These are phyloP conservation scores for Xenopus borealis DNA, from an alignment of 2,113 vertebrate species.

Conservation along the genomic window DNA sequence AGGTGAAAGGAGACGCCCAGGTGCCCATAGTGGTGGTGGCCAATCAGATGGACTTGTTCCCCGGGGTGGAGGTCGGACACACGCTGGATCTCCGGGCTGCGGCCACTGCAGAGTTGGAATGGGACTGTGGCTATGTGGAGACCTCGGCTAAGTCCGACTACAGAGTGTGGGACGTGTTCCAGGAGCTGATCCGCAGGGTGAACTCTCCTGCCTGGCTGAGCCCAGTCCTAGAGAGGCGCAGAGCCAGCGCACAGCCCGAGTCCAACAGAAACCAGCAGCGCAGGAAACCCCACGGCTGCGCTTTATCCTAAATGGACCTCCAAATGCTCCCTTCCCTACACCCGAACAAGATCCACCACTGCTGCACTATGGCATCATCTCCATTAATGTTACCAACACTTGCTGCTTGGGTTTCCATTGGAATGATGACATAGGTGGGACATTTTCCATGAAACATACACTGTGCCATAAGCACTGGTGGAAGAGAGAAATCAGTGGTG, in stretches of 20 bases:
- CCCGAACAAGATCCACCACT: no score
- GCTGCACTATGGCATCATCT: no score
- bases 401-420: no score
- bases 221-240: slow-evolving; percentile 51
- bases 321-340: no score
- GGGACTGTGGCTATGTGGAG: slow-evolving; percentile 61
- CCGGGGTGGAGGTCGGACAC: slow-evolving; percentile 40
- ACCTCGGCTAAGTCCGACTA: slow-evolving; percentile 61
- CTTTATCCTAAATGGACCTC: slow-evolving; percentile 51
- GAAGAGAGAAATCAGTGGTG: no score
- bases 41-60: slow-evolving; percentile 55
- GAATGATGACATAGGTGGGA: no score
- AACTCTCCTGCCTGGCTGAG: slow-evolving; percentile 54
- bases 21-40: slow-evolving; percentile 60
- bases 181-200: slow-evolving; percentile 59
- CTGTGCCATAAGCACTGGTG: no score
- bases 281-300: slow-evolving; percentile 60
- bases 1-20: slow-evolving; percentile 48
- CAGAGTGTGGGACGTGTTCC: slow-evolving; percentile 57
- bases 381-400: no score
- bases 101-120: slow-evolving; percentile 56
- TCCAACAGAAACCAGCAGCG: slow-evolving; percentile 31
- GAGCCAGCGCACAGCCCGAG: slow-evolving; percentile 39
- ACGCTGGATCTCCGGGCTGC: slow-evolving; percentile 49
- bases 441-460: no score